Evolutionary conservation across 2,113 vertebrate genomes (phyloP), one percentile per base, ranked within the genome.

Genomic region (Brachirus orientalis): DNA sequence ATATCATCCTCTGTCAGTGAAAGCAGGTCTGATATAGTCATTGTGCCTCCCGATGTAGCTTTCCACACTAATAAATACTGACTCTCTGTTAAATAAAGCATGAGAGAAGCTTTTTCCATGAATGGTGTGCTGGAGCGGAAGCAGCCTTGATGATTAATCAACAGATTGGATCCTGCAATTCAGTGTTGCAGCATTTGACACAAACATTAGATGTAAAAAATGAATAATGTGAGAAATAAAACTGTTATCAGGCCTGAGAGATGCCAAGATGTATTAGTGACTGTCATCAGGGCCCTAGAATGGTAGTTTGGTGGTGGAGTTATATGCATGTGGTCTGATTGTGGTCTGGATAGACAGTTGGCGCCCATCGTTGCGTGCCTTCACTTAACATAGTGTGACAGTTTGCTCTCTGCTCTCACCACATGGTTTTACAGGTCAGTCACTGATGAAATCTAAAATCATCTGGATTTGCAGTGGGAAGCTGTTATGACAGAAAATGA

Each of bases 1-100:
- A 91, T 93, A 92, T 82, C 90, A 77, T 81, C 82, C 90, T 93
- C 86, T 80, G 90, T 90, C 89, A 91, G 82, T 92, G 92, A 92
- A 91, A 93, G 89, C 95, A 95, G 90, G 84, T 94, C 92, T 92
- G 93, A 95, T 94, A 92, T 93, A 93, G 91, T 95, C 95, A 95
- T 93, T 95, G 95, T 94, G 94, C 94, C 94, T 94, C 95, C 94
- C 95, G 94, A 94, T 95, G 88, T 95, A 96, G 95, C 94, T 95
- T 93, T 95, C 93, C 96, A 94, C 93, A 88, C 95, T 95, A 95
- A 98, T 98, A 96, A 97, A 52, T 93, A 97, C 95, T 96, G 95
- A 97, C 95, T 96, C 92, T 93, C 94, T 95, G 93, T 92, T 98
- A 95, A 98, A 97, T 98, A 98, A 99, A 98, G 93, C 96, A 97